These are phyloP conservation scores for Macrophya alboannulata DNA, from an alignment of 2,888 invertebrate species.

Conservation along the genomic window DNA sequence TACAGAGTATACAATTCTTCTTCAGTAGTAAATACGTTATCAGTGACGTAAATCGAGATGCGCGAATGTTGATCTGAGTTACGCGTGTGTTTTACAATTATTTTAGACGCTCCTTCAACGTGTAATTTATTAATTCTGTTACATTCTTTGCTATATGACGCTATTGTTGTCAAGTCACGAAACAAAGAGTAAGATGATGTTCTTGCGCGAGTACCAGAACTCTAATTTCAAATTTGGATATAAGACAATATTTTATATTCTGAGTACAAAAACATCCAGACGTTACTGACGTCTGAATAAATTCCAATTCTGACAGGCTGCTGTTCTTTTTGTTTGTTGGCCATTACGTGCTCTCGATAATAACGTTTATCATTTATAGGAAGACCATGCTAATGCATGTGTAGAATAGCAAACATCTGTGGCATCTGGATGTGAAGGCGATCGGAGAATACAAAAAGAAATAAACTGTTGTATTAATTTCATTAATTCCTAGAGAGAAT, in stretches of 20 bases:
- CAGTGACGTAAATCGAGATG: conserved; percentile 30
- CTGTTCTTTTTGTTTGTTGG: background rate
- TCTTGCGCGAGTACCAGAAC: background rate
- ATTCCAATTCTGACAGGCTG: background rate
- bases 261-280: too few species aligned
- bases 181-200: conserved; percentile 1
- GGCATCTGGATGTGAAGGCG: conserved; percentile 1
- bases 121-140: background rate
- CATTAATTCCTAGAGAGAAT: background rate
- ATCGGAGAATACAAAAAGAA: background rate
- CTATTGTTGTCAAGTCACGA: background rate
- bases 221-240: conserved; percentile 4
- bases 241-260: background rate
- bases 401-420: conserved; percentile 16
- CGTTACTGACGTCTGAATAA: background rate
- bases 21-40: conserved; percentile 1
- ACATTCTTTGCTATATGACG: background rate
- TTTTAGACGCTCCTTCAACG: background rate
- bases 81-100: background rate
- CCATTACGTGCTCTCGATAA: background rate
- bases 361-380: conserved; percentile 11
- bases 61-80: background rate
- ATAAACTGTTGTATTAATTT: background rate
- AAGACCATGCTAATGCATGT: background rate
- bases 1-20: background rate